Evolutionary conservation across 2,888 invertebrate genomes (phyloP), one percentile per base, ranked within the genome.

Genomic region (Acanthosepion lycidas): DNA sequence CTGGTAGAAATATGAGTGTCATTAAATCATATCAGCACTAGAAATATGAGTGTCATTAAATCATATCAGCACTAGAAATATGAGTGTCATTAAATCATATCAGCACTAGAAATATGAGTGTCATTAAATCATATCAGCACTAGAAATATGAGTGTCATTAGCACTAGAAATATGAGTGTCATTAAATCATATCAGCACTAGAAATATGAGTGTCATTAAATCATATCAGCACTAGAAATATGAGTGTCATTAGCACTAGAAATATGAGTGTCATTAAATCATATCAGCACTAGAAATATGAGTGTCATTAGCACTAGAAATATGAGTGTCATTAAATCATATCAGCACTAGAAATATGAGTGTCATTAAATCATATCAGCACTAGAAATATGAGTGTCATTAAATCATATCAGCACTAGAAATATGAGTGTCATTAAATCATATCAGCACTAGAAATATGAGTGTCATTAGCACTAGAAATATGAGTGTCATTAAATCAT

Each of bases 161-260:
- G 33, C 78, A 78, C 33, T 78, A n/a, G 5, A 78, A 78, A 78
- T 33, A 78, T 23, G 12, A 78, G 2, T 33, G n/a, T 12, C n/a
- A 78, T 78, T 78, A 78, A 78, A 78, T 78, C 78, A 78, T 78
- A n/a, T n/a, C n/a, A n/a, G n/a, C n/a, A n/a, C n/a, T 78, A n/a
- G 5, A 78, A 78, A 78, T 33, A 78, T 23, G 12, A 78, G 2
- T 33, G n/a, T 12, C n/a, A 78, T 78, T 78, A 78, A 78, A 78
- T 78, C 78, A 78, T 78, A n/a, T n/a, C n/a, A n/a, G n/a, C n/a
- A n/a, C n/a, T 78, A n/a, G 5, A 78, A 78, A 78, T 33, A 78
- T 23, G 12, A 78, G 2, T 33, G n/a, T 12, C n/a, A 78, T 78
- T 78, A 78, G 33, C 78, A 78, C 33, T 78, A n/a, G 5, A 78